Evolutionary conservation across 2,888 invertebrate genomes (phyloP).

Genomic region (Oxytorus armatus): DNA sequence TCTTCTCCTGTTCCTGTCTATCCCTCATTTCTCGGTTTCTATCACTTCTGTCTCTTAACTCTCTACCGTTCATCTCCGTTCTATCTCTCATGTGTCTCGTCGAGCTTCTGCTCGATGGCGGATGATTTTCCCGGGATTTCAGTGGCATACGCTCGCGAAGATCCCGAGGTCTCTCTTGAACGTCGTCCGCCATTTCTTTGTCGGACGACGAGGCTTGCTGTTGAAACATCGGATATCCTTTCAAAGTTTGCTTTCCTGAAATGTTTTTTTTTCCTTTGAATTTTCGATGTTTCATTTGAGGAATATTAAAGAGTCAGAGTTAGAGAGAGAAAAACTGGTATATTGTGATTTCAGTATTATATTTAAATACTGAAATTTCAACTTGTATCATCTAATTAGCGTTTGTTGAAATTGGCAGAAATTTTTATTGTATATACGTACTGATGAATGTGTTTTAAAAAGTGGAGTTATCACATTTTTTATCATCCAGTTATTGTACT

Average conservation of each 20-base stretch:
- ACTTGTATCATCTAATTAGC: no score
- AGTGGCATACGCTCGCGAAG: slow-evolving; percentile 80
- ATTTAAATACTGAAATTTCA: no score
- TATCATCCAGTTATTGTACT: no score
- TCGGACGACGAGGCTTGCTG: slow-evolving; percentile 82
- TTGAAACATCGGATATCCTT: slow-evolving; percentile 83
- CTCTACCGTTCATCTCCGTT: slow-evolving; percentile 74
- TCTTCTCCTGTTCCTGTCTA: slow-evolving; percentile 76
- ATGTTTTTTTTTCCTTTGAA: not conserved
- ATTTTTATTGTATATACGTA: no score
- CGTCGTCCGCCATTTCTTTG: slow-evolving; percentile 82
- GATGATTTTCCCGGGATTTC: slow-evolving; percentile 82
- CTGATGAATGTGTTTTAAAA: no score
- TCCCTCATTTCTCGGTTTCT: slow-evolving; percentile 76
- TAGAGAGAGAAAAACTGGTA: no score
- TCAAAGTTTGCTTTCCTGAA: slow-evolving; percentile 82
- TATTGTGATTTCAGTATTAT: no score
- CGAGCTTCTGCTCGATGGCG: slow-evolving; percentile 77
- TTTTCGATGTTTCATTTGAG: not conserved
- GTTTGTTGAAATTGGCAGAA: no score
- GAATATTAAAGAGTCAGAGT: no score
- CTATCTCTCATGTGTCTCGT: slow-evolving; percentile 79
- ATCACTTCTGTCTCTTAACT: slow-evolving; percentile 70
- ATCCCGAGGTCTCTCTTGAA: slow-evolving; percentile 78
- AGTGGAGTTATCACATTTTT: no score